phyloP scores from a whole-genome alignment of 2,797 vertebrate genomes.

The Melanogrammus aeglefinus region DNA sequence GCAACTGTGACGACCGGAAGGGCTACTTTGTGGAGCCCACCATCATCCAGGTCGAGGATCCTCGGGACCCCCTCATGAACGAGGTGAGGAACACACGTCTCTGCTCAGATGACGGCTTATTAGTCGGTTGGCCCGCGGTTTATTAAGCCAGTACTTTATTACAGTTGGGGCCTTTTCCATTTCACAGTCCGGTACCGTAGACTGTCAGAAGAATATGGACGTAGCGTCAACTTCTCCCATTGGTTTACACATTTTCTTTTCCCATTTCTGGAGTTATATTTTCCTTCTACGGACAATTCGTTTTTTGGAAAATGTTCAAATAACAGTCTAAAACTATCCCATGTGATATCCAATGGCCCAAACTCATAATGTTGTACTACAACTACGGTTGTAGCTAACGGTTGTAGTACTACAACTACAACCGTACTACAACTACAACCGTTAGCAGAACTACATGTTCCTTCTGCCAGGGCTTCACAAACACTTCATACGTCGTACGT shows the following conservation, averaged over 20 bases:
- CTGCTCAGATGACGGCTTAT: not conserved
- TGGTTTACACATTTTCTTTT: not conserved
- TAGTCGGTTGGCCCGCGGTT: not conserved
- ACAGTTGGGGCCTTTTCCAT: not conserved
- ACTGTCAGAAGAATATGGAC: not conserved
- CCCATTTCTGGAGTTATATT: not conserved
- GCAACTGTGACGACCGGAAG: slow-evolving; percentile 75
- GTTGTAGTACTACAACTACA: not conserved
- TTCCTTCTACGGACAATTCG: not conserved
- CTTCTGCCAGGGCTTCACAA: not conserved
- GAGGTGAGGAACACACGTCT: slow-evolving; percentile 70
- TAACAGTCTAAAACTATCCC: too few species aligned
- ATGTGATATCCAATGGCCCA: not conserved
- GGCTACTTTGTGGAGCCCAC: slow-evolving; percentile 91
- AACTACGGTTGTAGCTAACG: too few species aligned
- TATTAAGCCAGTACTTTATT: not conserved
- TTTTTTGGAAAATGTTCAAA: not conserved
- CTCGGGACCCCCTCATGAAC: slow-evolving; percentile 84
- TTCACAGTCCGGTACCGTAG: too few species aligned
- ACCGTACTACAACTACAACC: not conserved
- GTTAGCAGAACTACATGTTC: not conserved
- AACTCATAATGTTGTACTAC: not conserved
- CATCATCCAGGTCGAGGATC: slow-evolving; percentile 84
- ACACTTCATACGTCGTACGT: not conserved
- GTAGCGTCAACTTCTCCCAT: not conserved